phyloP scores from a whole-genome alignment of 2,797 vertebrate genomes.

The Fratercula arctica region DNA sequence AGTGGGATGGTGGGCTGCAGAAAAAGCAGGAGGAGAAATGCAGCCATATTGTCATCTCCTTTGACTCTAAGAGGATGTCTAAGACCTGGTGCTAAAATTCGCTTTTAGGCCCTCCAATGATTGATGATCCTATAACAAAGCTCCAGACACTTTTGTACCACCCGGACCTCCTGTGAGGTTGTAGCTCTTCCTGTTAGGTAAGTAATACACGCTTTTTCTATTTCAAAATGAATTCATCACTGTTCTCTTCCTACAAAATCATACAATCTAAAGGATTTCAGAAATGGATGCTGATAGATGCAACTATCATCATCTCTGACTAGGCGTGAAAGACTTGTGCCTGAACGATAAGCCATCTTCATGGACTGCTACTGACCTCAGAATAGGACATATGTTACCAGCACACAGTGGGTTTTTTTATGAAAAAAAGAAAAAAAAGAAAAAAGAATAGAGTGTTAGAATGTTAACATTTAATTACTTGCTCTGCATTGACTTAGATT shows the following conservation, averaged over 20 bases:
- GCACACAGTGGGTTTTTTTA: background rate
- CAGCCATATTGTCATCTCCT: background rate
- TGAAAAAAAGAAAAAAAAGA: fast-evolving
- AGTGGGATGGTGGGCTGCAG: background rate
- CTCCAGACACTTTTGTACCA: background rate
- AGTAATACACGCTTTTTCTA: background rate
- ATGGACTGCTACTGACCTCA: background rate
- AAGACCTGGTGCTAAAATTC: background rate
- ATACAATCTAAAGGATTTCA: background rate
- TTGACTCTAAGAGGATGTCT: background rate
- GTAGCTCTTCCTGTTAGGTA: background rate
- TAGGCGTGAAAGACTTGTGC: background rate
- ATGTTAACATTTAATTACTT: background rate
- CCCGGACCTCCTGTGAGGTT: background rate
- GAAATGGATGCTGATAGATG: background rate
- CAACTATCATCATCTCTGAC: background rate
- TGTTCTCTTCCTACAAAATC: background rate
- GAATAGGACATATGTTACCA: background rate
- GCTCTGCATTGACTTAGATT: background rate
- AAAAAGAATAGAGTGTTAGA: background rate
- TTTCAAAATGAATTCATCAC: background rate
- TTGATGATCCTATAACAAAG: background rate
- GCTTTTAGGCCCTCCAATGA: background rate
- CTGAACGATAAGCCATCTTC: background rate
- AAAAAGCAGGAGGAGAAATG: background rate